These are phyloP conservation scores for Crenuchus spilurus DNA, from an alignment of 2,797 vertebrate genomes.

Conservation along the genomic window DNA sequence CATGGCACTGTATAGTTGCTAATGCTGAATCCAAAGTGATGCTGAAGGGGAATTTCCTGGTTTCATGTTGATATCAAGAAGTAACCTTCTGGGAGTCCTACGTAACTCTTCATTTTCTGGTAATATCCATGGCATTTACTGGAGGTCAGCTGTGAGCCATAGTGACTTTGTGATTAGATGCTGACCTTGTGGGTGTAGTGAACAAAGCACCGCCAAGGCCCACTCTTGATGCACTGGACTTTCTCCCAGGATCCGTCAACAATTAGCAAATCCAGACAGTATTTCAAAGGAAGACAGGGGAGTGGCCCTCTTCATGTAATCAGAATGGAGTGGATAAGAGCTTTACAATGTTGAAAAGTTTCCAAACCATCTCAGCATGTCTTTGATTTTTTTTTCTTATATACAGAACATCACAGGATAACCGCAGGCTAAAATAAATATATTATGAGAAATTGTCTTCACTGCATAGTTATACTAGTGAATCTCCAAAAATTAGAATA, in stretches of 20 bases:
- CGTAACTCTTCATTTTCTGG: not conserved
- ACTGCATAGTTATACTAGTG: too few relatives aligned
- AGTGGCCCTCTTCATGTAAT: constrained; percentile 52
- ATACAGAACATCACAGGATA: constrained; percentile 10
- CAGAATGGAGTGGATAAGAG: constrained; percentile 60
- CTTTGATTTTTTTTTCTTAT: constrained; percentile 30
- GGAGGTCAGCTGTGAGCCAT: constrained; percentile 47
- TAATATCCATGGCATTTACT: constrained; percentile 58
- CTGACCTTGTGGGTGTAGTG: constrained; percentile 37
- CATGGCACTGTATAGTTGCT: not conserved
- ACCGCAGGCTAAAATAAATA: too few relatives aligned
- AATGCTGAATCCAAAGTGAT: not conserved
- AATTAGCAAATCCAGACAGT: constrained; percentile 66
- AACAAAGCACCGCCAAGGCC: constrained; percentile 56
- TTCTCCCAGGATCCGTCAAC: constrained; percentile 65
- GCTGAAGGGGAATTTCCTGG: not conserved
- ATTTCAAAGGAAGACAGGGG: constrained; percentile 64
- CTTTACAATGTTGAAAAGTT: constrained; percentile 53
- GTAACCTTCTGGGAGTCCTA: constrained; percentile 8
- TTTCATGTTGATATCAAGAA: constrained; percentile 8
- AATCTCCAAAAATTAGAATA: too few relatives aligned
- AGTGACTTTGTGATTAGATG: constrained; percentile 54
- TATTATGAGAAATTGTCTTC: too few relatives aligned
- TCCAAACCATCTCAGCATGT: constrained; percentile 38
- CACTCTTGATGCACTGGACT: constrained; percentile 56